A percentile compares a stretch with the other conserved stretches of the same genome.
phyloP scores from a whole-genome alignment of 92 coral and sea anemone genomes.

The Porites lobata region DNA sequence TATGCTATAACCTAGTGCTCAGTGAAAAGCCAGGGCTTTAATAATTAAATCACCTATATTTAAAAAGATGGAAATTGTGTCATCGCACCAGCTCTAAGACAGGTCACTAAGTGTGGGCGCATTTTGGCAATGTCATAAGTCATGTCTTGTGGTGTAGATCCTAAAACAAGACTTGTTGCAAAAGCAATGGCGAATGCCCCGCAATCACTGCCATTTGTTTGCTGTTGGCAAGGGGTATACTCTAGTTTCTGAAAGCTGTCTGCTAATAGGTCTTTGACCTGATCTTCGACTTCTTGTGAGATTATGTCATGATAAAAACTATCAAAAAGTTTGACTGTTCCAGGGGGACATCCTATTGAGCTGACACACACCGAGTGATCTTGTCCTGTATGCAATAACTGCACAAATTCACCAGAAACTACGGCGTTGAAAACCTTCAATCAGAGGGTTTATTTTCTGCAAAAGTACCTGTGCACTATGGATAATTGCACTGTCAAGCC shows the following conservation, averaged over 20 bases:
- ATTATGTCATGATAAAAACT: constrained; percentile 74
- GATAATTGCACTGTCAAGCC: constrained; percentile 58
- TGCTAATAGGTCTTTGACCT: constrained; percentile 62
- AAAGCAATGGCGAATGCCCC: constrained; percentile 78
- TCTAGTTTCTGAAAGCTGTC: constrained; percentile 45
- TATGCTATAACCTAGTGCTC: not conserved
- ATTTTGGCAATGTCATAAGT: constrained; percentile 65
- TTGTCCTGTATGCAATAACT: constrained; percentile 63
- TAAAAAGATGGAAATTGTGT: constrained; percentile 43
- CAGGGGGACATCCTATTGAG: constrained; percentile 72
- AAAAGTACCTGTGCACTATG: constrained; percentile 66
- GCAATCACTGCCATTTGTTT: constrained; percentile 82
- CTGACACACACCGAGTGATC: constrained; percentile 68
- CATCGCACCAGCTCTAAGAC: constrained; percentile 70
- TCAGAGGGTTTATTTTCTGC: constrained; percentile 50
- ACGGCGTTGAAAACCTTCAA: constrained; percentile 69
- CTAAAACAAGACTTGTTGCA: constrained; percentile 68
- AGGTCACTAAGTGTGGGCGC: constrained; percentile 76
- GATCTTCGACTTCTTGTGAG: constrained; percentile 71
- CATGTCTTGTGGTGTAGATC: constrained; percentile 40
- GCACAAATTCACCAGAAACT: constrained; percentile 69
- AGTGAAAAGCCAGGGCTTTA: not conserved
- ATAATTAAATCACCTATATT: constrained; percentile 1
- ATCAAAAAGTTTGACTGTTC: constrained; percentile 70
- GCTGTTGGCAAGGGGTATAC: constrained; percentile 75